Evolutionary conservation across 2,113 vertebrate species (phyloP), one percentile per base, ranked within the genome.

Genomic region (Rhabdornis inornatus): DNA sequence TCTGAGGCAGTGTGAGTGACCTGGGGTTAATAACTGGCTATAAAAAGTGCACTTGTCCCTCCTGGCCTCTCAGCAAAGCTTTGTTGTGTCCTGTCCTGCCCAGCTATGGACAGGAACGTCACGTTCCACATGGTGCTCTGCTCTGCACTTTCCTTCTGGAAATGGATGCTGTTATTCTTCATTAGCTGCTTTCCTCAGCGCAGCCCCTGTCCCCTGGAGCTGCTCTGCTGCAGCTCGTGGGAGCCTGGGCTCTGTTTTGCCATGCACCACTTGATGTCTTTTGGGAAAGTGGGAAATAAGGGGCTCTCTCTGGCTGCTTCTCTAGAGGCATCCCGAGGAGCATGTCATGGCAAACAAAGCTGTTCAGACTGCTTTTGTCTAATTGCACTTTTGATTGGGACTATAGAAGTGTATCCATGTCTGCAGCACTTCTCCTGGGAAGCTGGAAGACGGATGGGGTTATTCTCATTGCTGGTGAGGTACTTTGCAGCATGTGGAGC

Each of bases 181-280:
- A 3, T 50, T 16, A 18, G 3, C 37, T 13, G 42, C n/a, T 83
- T 7, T 44, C 9, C 37, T 15, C 28, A 1, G 33, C 3, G 52
- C 28, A 63, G 35, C 35, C 39, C 33, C 15, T 40, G 13, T 37
- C 39, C 56, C 44, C 37, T 63, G 16, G 3, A 21, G 53, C 70
- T 74, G 78, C 49, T 72, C 30, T 53, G 75, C 64, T 2, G 7
- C 31, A 53, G 47, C 66, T 49, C 0, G 0, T 18, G 70, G 50
- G 19, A 91, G 33, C 45, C 77, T 12, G 30, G n/a, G 3, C 53
- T 64, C 63, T 2, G 1, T 13, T 25, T 2, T 39, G 15, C 31
- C 28, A 15, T 0, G 1, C 12, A 7, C 13, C 28, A 5, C 44
- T 53, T 13, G 21, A 8, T 56, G 31, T 13, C 27, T 13, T 1